A percentile compares a stretch with the other conserved stretches of the same genome.
These are phyloP conservation scores for Loxodonta africana DNA, from an alignment of 2,113 vertebrate genomes.

Conservation along the genomic window DNA sequence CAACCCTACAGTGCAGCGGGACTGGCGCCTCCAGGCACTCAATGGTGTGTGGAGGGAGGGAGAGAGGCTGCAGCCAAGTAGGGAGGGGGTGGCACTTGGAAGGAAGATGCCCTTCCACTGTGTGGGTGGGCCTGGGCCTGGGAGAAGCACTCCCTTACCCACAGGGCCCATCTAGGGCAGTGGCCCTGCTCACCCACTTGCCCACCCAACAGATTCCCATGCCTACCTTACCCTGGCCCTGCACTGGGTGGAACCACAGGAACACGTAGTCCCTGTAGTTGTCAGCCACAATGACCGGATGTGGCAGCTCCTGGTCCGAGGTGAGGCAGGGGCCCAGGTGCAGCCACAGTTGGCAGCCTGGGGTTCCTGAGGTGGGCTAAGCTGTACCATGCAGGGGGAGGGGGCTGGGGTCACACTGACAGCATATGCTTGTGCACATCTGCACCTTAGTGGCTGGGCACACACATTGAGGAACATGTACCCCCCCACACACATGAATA, in stretches of 20 bases:
- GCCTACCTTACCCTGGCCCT: constrained; percentile 91
- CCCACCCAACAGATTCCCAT: constrained; percentile 88
- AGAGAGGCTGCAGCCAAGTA: neutral
- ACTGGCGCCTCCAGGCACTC: constrained; percentile 91
- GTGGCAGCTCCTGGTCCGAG: constrained; percentile 90
- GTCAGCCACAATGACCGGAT: constrained; percentile 89
- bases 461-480: neutral
- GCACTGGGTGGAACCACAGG: constrained; percentile 89
- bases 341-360: neutral
- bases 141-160: neutral
- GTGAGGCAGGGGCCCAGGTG: constrained; percentile 80
- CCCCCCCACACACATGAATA: too few relatives aligned
- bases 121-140: neutral
- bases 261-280: constrained; percentile 90
- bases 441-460: neutral
- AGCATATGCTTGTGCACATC: neutral
- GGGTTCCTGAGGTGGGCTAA: neutral
- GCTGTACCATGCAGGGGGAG: too few relatives aligned
- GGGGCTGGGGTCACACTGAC: neutral
- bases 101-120: neutral
- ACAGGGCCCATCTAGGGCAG: neutral
- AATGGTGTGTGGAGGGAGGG: constrained; percentile 87
- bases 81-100: neutral
- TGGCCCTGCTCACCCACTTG: neutral
- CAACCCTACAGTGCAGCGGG: constrained; percentile 88